A percentile compares a stretch with the other conserved stretches of the same genome.
These are phyloP conservation scores for Rhaphigaster nebulosa DNA, from an alignment of 2,888 invertebrate genomes.

Conservation along the genomic window DNA sequence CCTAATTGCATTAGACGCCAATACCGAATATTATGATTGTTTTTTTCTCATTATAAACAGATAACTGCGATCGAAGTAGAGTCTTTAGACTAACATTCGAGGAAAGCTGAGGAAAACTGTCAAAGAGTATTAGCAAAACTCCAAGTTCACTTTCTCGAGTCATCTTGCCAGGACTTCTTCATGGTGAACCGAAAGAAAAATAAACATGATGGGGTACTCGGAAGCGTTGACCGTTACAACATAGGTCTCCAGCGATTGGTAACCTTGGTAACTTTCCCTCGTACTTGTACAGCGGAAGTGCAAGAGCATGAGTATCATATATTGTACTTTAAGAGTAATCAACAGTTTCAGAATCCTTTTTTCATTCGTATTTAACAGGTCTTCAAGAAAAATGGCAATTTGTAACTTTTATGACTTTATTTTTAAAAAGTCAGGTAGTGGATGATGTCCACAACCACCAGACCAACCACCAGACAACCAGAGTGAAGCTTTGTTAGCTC, in stretches of 20 bases:
- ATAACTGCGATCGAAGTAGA: neutral
- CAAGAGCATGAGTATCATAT: neutral
- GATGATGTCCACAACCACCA: too few species aligned
- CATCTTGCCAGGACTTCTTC: neutral
- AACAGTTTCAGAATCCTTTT: too few species aligned
- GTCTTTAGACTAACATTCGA: neutral
- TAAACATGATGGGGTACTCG: neutral
- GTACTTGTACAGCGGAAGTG: neutral
- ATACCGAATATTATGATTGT: too few species aligned
- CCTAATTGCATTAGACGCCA: too few species aligned
- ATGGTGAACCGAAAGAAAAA: neutral
- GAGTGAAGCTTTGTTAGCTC: too few species aligned
- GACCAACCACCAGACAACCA: too few species aligned
- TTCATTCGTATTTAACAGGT: too few species aligned
- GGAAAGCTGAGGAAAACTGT: constrained; percentile 11
- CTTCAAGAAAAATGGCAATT: too few species aligned
- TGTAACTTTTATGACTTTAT: too few species aligned
- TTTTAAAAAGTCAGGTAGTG: too few species aligned
- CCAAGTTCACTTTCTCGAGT: neutral
- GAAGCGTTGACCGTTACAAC: neutral
- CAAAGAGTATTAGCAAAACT: too few species aligned
- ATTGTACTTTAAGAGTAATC: neutral
- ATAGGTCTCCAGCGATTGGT: neutral
- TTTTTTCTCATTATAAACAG: too few species aligned
- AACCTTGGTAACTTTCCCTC: neutral